Evolutionary conservation across 2,888 invertebrate species (phyloP), one percentile per base, ranked within the genome.

Genomic region (Polia nebulosa): DNA sequence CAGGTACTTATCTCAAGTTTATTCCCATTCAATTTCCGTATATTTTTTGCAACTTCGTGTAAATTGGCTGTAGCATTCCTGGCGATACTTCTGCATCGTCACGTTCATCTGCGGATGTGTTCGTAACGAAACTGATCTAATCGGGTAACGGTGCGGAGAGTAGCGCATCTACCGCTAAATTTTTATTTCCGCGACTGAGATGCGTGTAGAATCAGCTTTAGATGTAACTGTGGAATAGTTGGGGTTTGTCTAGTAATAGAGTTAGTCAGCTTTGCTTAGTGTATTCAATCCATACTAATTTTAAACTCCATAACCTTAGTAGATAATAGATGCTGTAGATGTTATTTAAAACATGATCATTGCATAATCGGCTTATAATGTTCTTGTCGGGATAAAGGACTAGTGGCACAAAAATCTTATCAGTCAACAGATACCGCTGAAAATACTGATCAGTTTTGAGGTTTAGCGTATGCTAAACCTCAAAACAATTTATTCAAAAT

Each of bases 11-110:
- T 56, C 13, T 22, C 41, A 39, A 56, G 55, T 49, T 67, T 67
- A 25, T 65, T 73, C 3, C 32, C 15, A 22, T 72, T 65, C 15
- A 70, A 76, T 76, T 76, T 70, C 58, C 76, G 76, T 59, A 45
- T 44, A 61, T 22, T 55, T 62, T 55, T 59, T 70, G 15, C 17
- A 49, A 6, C 32, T 67, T 44, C 53, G 6, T 36, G 25, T 36
- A 39, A 53, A 71, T 71, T 72, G 36, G 7, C 36, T 45, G n/a
- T 57, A 47, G 56, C 15, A 61, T 53, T 41, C 7, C 9, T 17
- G 47, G 15, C 11, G 49, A 49, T 64, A 29, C 13, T 64, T 76
- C 41, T 71, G 65, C 59, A 44, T n/a, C 45, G 32, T 45, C 57
- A 72, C 56, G 52, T 53, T 44, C 22, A 1, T 11, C 41, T 52